phyloP scores from a whole-genome alignment of 2,113 vertebrate species.

The Perca flavescens region DNA sequence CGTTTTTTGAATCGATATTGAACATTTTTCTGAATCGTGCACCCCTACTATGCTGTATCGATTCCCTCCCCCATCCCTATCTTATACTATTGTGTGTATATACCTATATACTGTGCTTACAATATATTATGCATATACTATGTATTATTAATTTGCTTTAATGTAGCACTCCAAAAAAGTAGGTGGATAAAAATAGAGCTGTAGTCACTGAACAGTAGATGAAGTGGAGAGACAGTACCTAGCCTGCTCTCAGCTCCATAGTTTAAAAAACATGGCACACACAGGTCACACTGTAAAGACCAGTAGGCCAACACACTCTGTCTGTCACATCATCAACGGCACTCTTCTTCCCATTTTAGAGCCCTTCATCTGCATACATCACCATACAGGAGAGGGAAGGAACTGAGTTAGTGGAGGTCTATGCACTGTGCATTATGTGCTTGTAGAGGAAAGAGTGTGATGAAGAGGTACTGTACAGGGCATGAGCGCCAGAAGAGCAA shows the following conservation, averaged over 20 bases:
- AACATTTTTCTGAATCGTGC: too few species aligned
- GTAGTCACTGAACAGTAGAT: conserved; percentile 63
- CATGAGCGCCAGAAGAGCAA: background rate
- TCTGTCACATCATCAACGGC: conserved; percentile 71
- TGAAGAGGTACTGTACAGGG: conserved; percentile 47
- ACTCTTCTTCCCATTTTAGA: conserved; percentile 57
- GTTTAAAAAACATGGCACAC: conserved; percentile 43
- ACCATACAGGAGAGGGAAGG: conserved; percentile 53
- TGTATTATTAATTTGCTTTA: background rate
- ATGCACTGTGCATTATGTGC: conserved; percentile 59
- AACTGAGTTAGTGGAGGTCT: conserved; percentile 38
- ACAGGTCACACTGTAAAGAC: conserved; percentile 75
- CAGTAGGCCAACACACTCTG: conserved; percentile 72
- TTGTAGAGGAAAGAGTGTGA: conserved; percentile 47
- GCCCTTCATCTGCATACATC: conserved; percentile 72
- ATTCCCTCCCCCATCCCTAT: too few species aligned
- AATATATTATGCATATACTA: background rate
- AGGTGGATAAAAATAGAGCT: conserved; percentile 48
- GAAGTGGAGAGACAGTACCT: conserved; percentile 57
- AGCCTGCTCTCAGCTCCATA: conserved; percentile 39
- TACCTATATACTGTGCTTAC: background rate
- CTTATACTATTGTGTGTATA: background rate
- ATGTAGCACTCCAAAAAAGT: conserved; percentile 46
- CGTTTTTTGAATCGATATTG: too few species aligned
- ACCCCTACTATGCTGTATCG: too few species aligned